Base-by-base conservation (phyloP, 2,113 vertebrate species). In the Anas platyrhynchos region DNA sequence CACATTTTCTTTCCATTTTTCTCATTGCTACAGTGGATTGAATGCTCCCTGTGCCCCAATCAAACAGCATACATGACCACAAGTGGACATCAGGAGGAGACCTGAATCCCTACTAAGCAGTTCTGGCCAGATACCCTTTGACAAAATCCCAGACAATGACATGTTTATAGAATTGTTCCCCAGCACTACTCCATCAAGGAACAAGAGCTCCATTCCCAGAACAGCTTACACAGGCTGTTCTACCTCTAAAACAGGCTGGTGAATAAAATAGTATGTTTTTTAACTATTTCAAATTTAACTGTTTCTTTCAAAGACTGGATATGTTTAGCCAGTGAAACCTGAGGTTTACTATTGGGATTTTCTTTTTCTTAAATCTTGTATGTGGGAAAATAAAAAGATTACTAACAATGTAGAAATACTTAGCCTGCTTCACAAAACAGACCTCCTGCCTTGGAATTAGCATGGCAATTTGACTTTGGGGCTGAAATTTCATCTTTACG, bases 21-120 rank as follows among this genome's bases (percentile, higher is more conserved):
- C 69, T 80, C 88, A 71, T 61, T 81, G 93, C 78, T 91, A 46
- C 75, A 0, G 9, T 1, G 4, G 76, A 83, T 12, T 79, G 81
- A n/a, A 36, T 74, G 50, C 86, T 86, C 92, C 90, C 74, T 62
- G 74, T 10, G 77, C 86, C 73, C 67, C 74, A 32, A 83, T 91
- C 86, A 8, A 0, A 11, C 72, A 41, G 44, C 4, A 2, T 17
- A 16, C 0, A 0, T 7, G 13, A 83, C 88, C 94, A 88, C 93
- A 91, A 58, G 61, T 50, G 80, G 94, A 88, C 88, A 68, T 95
- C 80, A 0, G 27, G 81, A 91, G 84, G 73, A 95, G 66, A 68
- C 68, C 83, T 6, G 21, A 71, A 83, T 81, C 86, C 72, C 86
- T 95, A 86, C 88, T 90, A 77, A 96, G 79, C 87, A 96, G 90